These are phyloP conservation scores for Tipula unca DNA, from an alignment of 2,888 invertebrate species.

Conservation along the genomic window DNA sequence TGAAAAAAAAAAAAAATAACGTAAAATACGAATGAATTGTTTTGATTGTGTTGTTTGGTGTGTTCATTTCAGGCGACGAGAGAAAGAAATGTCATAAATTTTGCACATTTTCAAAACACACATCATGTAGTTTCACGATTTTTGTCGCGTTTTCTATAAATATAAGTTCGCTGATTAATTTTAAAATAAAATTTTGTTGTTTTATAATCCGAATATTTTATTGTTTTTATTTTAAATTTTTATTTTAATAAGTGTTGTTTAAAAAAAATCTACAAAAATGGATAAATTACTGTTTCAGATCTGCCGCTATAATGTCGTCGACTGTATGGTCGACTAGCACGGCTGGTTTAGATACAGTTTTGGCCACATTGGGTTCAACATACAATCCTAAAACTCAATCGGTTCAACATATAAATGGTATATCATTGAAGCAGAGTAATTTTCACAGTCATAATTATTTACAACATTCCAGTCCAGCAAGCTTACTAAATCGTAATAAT, in stretches of 20 bases:
- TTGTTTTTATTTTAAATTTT: not conserved
- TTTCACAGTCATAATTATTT: not conserved
- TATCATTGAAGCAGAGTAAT: slow-evolving; percentile 18
- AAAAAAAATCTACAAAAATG: not conserved
- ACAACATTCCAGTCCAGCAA: slow-evolving; percentile 1
- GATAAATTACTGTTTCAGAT: not conserved
- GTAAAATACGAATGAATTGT: not conserved
- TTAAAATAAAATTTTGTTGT: not conserved
- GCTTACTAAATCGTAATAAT: not conserved
- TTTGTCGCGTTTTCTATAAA: not conserved
- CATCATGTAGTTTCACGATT: not conserved
- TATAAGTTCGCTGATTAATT: not conserved
- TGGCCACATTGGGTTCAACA: slow-evolving; percentile 29
- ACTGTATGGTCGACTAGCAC: slow-evolving; percentile 65
- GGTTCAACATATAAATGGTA: slow-evolving; percentile 23
- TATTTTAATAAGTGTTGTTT: not conserved
- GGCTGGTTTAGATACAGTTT: slow-evolving; percentile 44
- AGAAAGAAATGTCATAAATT: not conserved
- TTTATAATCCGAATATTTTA: not conserved
- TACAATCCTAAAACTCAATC: slow-evolving; percentile 19
- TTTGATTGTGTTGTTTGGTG: not conserved
- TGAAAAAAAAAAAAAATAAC: not conserved
- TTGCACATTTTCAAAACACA: not conserved
- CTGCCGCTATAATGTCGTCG: slow-evolving; percentile 29
- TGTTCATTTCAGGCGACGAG: not conserved